Conservation (phyloP, 2,113 vertebrate genomes). For the Hydrochoerus hydrochaeris region DNA sequence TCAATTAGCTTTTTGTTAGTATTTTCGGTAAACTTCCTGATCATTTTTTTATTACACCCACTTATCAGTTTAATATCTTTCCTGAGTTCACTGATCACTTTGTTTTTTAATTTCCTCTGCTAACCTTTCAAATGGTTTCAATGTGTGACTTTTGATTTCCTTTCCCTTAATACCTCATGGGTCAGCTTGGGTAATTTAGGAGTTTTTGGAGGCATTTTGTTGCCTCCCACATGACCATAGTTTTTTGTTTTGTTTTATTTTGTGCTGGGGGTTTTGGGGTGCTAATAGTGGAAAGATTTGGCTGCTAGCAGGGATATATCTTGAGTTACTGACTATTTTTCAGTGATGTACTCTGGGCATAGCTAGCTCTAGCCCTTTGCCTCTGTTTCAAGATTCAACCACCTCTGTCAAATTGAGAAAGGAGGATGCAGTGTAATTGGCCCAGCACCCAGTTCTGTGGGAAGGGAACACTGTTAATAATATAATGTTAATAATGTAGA, state of each 20-base stretch:
- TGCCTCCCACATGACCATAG: background rate
- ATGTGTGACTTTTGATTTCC: background rate
- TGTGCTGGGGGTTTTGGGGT: background rate
- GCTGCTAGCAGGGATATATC: background rate
- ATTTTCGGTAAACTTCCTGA: background rate
- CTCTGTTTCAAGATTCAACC: background rate
- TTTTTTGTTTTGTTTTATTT: background rate
- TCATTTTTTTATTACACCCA: background rate
- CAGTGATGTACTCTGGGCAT: background rate
- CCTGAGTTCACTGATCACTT: background rate
- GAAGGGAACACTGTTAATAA: background rate
- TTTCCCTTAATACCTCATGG: background rate
- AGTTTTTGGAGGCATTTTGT: background rate
- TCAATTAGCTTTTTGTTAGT: background rate
- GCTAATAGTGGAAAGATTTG: background rate
- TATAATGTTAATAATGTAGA: background rate
- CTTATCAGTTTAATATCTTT: background rate
- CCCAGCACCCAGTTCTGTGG: background rate
- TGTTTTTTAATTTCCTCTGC: background rate
- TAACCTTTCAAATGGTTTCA: background rate
- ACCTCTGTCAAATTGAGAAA: background rate
- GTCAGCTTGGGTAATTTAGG: background rate
- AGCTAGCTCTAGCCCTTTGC: background rate
- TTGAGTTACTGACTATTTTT: background rate
- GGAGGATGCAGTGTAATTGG: background rate